phyloP scores from a whole-genome alignment of 2,797 vertebrate species.

The Philypnodon macrostomus region DNA sequence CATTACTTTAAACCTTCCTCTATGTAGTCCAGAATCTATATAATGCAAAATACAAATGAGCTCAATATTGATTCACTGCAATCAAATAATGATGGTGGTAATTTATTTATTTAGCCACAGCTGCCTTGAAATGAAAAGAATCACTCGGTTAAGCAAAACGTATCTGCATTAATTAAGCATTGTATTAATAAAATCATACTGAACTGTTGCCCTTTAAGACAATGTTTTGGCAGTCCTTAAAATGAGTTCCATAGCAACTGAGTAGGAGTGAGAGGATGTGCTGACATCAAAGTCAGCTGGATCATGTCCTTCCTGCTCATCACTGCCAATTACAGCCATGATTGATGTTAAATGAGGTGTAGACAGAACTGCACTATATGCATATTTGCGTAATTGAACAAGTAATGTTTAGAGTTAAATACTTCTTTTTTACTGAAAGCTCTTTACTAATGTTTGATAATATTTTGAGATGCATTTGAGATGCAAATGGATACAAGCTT shows the following conservation, averaged over 20 bases:
- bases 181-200: constrained; percentile 18
- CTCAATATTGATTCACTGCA: too few relatives aligned
- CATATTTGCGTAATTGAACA: constrained; percentile 17
- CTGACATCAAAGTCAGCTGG: constrained; percentile 4
- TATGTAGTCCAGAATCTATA: too few relatives aligned
- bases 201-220: too few relatives aligned
- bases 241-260: neutral
- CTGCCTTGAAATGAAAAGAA: too few relatives aligned
- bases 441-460: neutral
- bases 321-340: constrained; percentile 5
- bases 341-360: constrained; percentile 22
- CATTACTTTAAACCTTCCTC: too few relatives aligned
- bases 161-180: constrained; percentile 15
- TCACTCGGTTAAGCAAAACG: too few relatives aligned
- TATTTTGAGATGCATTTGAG: too few relatives aligned
- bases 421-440: too few relatives aligned
- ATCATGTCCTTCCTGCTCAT: constrained; percentile 11
- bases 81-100: too few relatives aligned
- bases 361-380: neutral
- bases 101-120: too few relatives aligned
- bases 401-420: constrained; percentile 11
- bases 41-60: too few relatives aligned
- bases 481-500: too few relatives aligned
- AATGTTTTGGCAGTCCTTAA: neutral
- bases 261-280: neutral